These are phyloP conservation scores for Pilophorus perplexus DNA, from an alignment of 2,888 invertebrate genomes.

Conservation along the genomic window DNA sequence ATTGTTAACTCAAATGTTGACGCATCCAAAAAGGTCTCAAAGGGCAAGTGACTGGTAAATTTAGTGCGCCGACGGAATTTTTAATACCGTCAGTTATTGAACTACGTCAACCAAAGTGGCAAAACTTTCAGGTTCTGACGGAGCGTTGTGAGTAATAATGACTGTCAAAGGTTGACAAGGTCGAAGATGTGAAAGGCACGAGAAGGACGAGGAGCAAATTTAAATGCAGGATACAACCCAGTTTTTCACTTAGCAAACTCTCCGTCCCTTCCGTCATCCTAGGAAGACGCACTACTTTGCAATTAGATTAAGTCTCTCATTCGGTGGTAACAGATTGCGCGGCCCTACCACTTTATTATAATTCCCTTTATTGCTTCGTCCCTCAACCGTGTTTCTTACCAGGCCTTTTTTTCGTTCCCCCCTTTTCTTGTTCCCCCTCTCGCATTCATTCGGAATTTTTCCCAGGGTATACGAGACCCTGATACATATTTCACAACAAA, in stretches of 20 bases:
- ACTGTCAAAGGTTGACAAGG: too few species aligned
- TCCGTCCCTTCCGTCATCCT: conserved; percentile 3
- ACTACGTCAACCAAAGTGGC: too few species aligned
- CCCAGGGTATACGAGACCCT: neutral
- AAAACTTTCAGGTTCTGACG: too few species aligned
- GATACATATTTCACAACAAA: conserved; percentile 22
- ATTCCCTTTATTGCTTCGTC: conserved; percentile 34
- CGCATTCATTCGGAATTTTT: neutral
- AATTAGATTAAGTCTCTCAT: conserved; percentile 38
- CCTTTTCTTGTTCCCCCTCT: neutral
- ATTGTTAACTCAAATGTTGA: too few species aligned
- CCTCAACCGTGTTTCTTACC: conserved; percentile 7
- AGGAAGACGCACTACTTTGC: conserved; percentile 30
- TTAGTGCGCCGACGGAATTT: too few species aligned
- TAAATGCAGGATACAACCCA: conserved; percentile 15
- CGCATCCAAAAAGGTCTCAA: too few species aligned
- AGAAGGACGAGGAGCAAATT: conserved; percentile 5
- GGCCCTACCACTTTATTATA: conserved; percentile 27
- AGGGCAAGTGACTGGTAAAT: too few species aligned
- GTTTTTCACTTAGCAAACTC: conserved; percentile 25
- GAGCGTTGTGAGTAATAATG: too few species aligned
- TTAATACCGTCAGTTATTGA: too few species aligned
- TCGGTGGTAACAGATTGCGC: conserved; percentile 32
- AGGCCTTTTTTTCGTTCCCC: neutral
- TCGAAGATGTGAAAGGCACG: too few species aligned